Percentiles rank a stretch among this genome's conserved stretches.
Conservation (phyloP, 1,140 invertebrate genomes). For the Trichonephila clavata region DNA sequence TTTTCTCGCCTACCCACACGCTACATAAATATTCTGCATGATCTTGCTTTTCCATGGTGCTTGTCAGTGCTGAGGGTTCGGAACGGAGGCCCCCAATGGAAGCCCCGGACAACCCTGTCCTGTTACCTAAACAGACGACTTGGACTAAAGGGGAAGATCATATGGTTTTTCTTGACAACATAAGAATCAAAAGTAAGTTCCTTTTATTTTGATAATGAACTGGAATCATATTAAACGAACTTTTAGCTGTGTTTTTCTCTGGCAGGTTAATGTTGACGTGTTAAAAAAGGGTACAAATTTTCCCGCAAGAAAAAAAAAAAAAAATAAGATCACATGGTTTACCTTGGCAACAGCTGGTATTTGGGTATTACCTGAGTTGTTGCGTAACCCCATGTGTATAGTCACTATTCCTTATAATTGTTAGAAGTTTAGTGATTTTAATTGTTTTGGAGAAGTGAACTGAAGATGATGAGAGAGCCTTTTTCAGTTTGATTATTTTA, state of each 20-base stretch:
- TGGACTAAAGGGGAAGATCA: constrained; percentile 88
- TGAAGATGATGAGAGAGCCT: no score
- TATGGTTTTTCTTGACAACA: constrained; percentile 87
- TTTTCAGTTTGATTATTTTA: no score
- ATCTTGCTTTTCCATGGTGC: constrained; percentile 76
- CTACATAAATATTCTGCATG: constrained; percentile 50
- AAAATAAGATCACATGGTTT: constrained; percentile 66
- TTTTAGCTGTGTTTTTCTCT: neutral
- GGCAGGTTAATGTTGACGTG: constrained; percentile 39
- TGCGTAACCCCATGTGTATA: constrained; percentile 28
- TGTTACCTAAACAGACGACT: constrained; percentile 80
- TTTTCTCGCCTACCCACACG: constrained; percentile 32
- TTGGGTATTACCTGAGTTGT: constrained; percentile 40
- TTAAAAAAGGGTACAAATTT: constrained; percentile 15
- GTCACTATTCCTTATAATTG: neutral
- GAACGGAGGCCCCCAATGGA: constrained; percentile 74
- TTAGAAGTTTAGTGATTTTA: neutral
- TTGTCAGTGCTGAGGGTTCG: constrained; percentile 69
- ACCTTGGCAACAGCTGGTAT: constrained; percentile 73
- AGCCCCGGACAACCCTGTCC: constrained; percentile 80
- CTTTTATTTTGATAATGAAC: neutral
- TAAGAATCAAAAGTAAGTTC: constrained; percentile 87
- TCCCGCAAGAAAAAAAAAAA: neutral
- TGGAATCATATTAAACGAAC: neutral
- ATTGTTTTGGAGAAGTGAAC: neutral